phyloP scores from a whole-genome alignment of 2,797 vertebrate species.

The Tapera naevia region DNA sequence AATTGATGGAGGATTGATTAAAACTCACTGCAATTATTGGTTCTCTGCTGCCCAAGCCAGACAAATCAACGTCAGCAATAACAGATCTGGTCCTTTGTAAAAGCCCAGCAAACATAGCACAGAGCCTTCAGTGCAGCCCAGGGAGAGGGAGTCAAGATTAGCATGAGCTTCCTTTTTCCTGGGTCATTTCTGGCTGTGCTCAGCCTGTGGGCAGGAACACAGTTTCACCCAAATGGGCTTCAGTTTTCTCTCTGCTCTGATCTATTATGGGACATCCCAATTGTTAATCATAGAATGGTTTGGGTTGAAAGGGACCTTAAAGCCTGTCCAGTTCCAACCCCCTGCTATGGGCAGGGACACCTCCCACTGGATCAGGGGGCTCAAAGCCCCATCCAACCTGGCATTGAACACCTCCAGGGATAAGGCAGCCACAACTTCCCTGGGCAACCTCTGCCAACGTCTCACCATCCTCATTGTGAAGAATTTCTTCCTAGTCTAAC shows the following conservation, averaged over 20 bases:
- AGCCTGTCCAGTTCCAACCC: too few relatives aligned
- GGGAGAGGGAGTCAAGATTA: not conserved
- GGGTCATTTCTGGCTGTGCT: not conserved
- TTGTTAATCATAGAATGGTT: not conserved
- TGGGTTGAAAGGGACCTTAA: too few relatives aligned
- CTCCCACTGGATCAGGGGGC: too few relatives aligned
- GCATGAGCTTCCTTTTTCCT: not conserved
- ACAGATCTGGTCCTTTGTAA: not conserved
- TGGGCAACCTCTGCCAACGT: too few relatives aligned
- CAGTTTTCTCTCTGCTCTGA: not conserved
- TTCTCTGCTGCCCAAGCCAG: conserved; percentile 56
- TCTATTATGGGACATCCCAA: fast-evolving
- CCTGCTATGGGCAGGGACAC: too few relatives aligned
- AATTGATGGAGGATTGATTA: conserved; percentile 76
- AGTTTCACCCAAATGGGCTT: not conserved
- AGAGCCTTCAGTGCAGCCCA: not conserved
- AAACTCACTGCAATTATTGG: conserved; percentile 74
- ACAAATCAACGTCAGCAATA: conserved; percentile 69
- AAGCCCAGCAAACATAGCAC: not conserved
- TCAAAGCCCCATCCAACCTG: too few relatives aligned
- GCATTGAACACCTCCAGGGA: too few relatives aligned
- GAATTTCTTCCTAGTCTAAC: too few relatives aligned
- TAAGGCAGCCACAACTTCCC: too few relatives aligned
- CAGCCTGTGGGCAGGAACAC: not conserved
- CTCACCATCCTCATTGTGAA: too few relatives aligned